Evolutionary conservation across 1,140 invertebrate species (phyloP).

Genomic region (Pogonomyrmex californicus): DNA sequence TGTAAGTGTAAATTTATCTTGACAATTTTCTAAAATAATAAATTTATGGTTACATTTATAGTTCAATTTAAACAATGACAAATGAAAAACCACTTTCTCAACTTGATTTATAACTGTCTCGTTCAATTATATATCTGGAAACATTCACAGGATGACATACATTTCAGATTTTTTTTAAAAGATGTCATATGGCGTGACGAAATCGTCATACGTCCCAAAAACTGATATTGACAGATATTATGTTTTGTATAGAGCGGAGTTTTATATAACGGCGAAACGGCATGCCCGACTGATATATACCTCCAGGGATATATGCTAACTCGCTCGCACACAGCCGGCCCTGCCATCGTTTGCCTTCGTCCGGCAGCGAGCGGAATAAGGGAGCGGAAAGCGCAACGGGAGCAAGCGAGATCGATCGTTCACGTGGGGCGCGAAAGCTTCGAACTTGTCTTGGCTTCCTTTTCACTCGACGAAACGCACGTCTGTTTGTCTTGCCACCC

Average conservation of each 20-base stretch:
- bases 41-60: background rate
- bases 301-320: background rate
- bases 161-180: background rate
- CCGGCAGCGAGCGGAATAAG: conserved; percentile 4
- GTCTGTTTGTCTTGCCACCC: conserved; percentile 1
- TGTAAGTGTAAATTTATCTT: background rate
- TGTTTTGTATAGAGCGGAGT: background rate
- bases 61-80: background rate
- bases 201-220: background rate
- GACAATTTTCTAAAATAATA: background rate
- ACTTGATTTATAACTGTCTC: background rate
- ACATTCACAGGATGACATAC: background rate
- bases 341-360: background rate
- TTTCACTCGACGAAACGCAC: background rate
- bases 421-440: conserved; percentile 28
- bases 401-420: conserved; percentile 29
- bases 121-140: background rate
- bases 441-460: conserved; percentile 15
- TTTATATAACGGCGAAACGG: background rate
- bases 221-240: background rate
- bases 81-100: background rate
- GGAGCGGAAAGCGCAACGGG: conserved; percentile 14
- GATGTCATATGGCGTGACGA: background rate
- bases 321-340: background rate
- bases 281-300: conserved; percentile 14